Evolutionary conservation across 2,888 invertebrate species (phyloP), one percentile per base, ranked within the genome.

Genomic region (Tuta absoluta): DNA sequence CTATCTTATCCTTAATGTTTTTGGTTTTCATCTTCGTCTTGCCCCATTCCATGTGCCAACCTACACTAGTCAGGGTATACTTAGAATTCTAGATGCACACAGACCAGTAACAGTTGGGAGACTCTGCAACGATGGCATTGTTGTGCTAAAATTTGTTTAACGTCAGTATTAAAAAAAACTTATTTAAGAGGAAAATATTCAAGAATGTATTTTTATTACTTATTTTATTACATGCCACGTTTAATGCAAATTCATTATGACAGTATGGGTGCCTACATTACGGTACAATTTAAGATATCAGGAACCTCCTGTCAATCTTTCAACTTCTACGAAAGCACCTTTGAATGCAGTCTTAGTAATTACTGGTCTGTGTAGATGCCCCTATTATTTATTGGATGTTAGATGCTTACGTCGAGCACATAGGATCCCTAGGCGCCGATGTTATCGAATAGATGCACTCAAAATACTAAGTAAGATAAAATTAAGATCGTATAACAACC

Each of bases 21-120:
- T 69, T 72, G 69, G 69, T 75, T 76, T 75, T 63, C 65, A 69
- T 77, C 72, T 11, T 56, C 56, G 28, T 77, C 79, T 79, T 80
- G 79, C 28, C 87, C 84, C 85, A 86, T 86, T 87, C 86, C 86
- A 86, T 72, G 87, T 88, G 90, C 84, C 89, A 86, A 72, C 71
- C 69, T 72, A 80, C 80, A 79, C 86, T 87, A 90, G 87, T 88
- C 89, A 87, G 85, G 85, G 87, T 87, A 79, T 84, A 33, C 33
- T 10, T 33, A 86, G 82, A 75, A 80, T 78, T 81, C 81, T 79
- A 56, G 56, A 56, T 56, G n/a, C n/a, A 33, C 56, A 56, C 56
- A 17, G 56, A 56, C 33, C 24, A 33, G 45, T 45, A 24, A 33
- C 7, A 17, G 1, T 17, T 33, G 28, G 17, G n/a, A 56, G 56